phyloP scores from a whole-genome alignment of 2,113 vertebrate genomes.

The mouse (Mus musculus) region GRCm39 chr1:153554001-153554500 shows the following conservation, averaged over 20 bases:
- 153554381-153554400: neutral
- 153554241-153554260: neutral
- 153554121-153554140: neutral
- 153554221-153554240: neutral
- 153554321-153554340: neutral
- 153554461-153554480: no score
- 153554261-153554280: neutral
- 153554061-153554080: neutral
- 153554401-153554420: neutral
- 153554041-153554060: neutral
- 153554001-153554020: conserved; percentile 10
- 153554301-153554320: neutral
- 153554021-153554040: neutral
- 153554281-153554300: neutral
- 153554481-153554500: conserved; percentile 1
- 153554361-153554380: neutral
- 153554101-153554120: conserved; percentile 33
- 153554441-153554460: neutral
- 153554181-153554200: neutral
- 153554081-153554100: neutral
- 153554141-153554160: neutral
- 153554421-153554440: neutral
- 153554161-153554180: neutral
- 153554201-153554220: neutral
- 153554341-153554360: neutral